Evolutionary conservation across 2,888 invertebrate species (phyloP), one percentile per base, ranked within the genome.

Genomic region (Mantis religiosa): DNA sequence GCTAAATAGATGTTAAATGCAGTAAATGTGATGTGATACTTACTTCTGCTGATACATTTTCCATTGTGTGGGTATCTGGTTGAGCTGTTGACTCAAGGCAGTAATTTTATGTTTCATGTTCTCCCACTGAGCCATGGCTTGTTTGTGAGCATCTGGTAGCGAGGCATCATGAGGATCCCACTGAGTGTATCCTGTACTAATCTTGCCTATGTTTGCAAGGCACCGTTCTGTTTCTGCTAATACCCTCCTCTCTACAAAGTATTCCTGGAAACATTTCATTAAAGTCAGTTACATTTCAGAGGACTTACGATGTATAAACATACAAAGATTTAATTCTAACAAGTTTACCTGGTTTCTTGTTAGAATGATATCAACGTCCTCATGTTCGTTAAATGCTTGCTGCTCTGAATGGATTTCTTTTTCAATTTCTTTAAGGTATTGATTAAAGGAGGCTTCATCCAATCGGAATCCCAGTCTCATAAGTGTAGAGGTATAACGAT

Each of bases 61-160:
- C 98, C 98, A 98, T 92, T 98, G 97, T 83, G 97, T 97, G 0
- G 98, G 98, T 89, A 98, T 97, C 92, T 98, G 96, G 91, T 97
- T 97, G 88, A 97, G 93, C 90, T 96, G 96, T 91, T 95, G 94
- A 88, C 95, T 95, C 91, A 98, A 95, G 90, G 95, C 94, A 91
- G 97, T 97, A 82, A 98, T 95, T 92, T 96, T 95, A 30, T 95
- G 94, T 2, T 96, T 95, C 0, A 97, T 94, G 82, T 94, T 94
- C 90, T 96, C 95, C 97, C 98, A 98, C 90, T 96, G 95, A 85
- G 95, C 95, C 92, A 96, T 95, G 84, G 97, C 97, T 90, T 95
- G 95, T 84, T 95, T 94, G 28, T 96, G 95, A 20, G 95, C 94
- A 27, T 96, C 95, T 71, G 94, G 94, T 30, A 97, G 93, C 7